These are phyloP conservation scores for Ctenopoma kingsleyae DNA, from an alignment of 2,797 vertebrate genomes.

Conservation along the genomic window DNA sequence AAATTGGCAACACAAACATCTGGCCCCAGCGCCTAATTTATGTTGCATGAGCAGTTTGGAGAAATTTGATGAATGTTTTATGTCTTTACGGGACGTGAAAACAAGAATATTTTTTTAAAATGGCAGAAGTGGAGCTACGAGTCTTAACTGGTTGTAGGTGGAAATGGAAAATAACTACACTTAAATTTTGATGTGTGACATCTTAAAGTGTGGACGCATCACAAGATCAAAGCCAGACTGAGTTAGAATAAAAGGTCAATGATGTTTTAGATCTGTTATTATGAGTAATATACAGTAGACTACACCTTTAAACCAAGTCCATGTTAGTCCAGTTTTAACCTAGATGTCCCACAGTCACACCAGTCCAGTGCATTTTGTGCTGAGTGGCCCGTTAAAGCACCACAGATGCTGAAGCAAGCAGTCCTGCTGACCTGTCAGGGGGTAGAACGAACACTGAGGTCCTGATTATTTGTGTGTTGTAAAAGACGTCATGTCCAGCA, in stretches of 20 bases:
- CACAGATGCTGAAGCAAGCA: neutral
- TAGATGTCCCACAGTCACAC: neutral
- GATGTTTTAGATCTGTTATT: neutral
- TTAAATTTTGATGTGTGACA: neutral
- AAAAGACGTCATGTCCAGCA: neutral
- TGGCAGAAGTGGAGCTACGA: constrained; percentile 15
- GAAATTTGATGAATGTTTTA: constrained; percentile 51
- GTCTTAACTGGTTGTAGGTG: neutral
- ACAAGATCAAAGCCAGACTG: neutral
- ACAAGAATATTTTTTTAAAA: constrained; percentile 16
- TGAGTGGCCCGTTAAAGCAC: neutral
- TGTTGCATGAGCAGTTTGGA: constrained; percentile 38
- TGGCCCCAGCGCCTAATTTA: constrained; percentile 38
- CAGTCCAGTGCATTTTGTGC: too few species aligned
- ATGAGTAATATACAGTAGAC: neutral
- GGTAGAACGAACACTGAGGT: neutral
- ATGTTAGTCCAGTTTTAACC: neutral
- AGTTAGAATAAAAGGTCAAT: neutral
- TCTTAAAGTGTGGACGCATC: neutral
- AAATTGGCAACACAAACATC: constrained; percentile 41
- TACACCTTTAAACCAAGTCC: neutral
- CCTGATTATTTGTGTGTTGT: neutral
- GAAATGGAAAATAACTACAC: neutral
- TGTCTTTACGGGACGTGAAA: constrained; percentile 24
- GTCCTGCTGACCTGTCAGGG: neutral